Conservation (phyloP, 23 tunicate species). For the Trididemnum nubilum region DNA sequence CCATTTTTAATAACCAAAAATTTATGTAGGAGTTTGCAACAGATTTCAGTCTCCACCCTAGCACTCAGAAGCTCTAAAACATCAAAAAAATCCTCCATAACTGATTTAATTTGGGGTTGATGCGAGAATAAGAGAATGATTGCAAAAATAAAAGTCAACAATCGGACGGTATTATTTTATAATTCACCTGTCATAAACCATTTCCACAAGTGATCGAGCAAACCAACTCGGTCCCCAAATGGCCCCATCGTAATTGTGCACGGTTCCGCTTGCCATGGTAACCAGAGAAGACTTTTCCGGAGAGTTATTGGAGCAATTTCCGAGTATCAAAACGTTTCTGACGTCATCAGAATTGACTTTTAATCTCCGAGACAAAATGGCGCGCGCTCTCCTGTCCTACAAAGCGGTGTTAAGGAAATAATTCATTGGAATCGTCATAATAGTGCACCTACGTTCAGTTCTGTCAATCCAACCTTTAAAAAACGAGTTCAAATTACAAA, state of each 20-base stretch:
- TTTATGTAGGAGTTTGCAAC: no score
- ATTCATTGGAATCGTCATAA: neutral
- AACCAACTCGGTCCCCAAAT: slow-evolving; percentile 85
- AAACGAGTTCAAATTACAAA: no score
- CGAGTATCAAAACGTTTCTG: slow-evolving; percentile 66
- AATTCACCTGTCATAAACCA: slow-evolving; percentile 82
- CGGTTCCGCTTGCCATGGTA: slow-evolving; percentile 24
- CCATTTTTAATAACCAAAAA: no score
- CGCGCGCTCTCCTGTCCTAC: slow-evolving; percentile 78
- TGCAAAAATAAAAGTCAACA: no score
- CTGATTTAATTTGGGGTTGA: no score
- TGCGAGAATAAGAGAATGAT: no score
- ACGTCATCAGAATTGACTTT: slow-evolving; percentile 66
- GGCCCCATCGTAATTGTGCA: slow-evolving; percentile 78
- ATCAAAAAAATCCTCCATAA: no score
- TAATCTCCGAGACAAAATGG: slow-evolving; percentile 60
- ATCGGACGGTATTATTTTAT: no score
- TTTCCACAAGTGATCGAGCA: slow-evolving; percentile 59
- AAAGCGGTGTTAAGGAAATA: neutral
- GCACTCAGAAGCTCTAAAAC: no score
- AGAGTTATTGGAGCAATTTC: slow-evolving; percentile 74
- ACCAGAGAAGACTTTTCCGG: slow-evolving; percentile 20
- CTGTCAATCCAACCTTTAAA: no score
- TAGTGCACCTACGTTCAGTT: no score
- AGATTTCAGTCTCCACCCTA: no score